phyloP scores from a whole-genome alignment of 2,888 invertebrate species.

The Odontocolon sp. region DNA sequence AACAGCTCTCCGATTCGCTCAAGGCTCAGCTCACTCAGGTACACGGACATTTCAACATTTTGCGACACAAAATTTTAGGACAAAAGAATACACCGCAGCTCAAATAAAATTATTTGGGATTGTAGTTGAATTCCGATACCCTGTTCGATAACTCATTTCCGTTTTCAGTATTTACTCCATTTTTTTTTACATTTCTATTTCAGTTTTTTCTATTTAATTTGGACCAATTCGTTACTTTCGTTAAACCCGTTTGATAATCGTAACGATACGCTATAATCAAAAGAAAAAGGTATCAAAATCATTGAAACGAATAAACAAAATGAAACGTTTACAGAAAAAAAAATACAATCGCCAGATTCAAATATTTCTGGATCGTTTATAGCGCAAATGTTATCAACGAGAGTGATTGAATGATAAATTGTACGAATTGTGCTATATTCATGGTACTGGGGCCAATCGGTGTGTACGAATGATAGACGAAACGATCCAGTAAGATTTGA shows the following conservation, averaged over 20 bases:
- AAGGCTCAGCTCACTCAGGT: constrained; percentile 87
- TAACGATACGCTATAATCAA: constrained; percentile 24
- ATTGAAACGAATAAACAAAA: neutral
- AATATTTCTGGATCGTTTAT: constrained; percentile 54
- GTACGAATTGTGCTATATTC: constrained; percentile 50
- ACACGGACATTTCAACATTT: constrained; percentile 88
- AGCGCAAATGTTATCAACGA: constrained; percentile 32
- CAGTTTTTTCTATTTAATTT: constrained; percentile 12
- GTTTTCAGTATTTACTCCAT: neutral
- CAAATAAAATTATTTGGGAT: constrained; percentile 66
- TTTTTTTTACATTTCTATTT: constrained; percentile 33
- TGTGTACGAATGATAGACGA: constrained; percentile 48
- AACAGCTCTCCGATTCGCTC: constrained; percentile 89
- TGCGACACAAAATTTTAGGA: constrained; percentile 87
- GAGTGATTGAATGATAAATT: constrained; percentile 47
- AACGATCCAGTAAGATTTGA: constrained; percentile 55
- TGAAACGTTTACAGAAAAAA: neutral
- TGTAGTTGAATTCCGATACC: neutral
- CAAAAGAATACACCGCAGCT: constrained; percentile 73
- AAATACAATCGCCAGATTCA: constrained; percentile 5
- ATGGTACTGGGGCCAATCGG: constrained; percentile 63
- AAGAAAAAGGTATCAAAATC: too few relatives aligned
- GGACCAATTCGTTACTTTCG: constrained; percentile 7
- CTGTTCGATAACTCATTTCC: neutral
- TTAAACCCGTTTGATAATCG: constrained; percentile 11